phyloP scores from a whole-genome alignment of 2,888 invertebrate species.

The Eutolmus rufibarbis region DNA sequence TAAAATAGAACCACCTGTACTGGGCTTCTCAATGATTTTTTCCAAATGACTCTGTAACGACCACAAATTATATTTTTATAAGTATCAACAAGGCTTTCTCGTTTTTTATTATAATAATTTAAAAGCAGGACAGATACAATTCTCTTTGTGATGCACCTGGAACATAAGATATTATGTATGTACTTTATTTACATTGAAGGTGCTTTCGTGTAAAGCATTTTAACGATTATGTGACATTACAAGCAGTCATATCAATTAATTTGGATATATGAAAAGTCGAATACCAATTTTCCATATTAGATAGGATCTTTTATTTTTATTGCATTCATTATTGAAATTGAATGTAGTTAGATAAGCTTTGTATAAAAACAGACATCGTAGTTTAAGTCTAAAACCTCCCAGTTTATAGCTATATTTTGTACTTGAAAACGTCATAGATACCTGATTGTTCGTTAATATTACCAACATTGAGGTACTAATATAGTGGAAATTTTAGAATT shows the following conservation, averaged over 20 bases:
- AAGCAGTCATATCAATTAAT: background rate
- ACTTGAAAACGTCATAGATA: too few species aligned
- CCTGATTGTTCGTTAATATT: too few species aligned
- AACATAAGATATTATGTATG: background rate
- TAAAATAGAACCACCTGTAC: constrained; percentile 62
- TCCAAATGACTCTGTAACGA: constrained; percentile 79
- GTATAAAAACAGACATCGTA: too few species aligned
- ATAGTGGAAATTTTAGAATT: too few species aligned
- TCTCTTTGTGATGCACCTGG: background rate
- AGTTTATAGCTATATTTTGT: too few species aligned
- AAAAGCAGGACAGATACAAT: background rate
- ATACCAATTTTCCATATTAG: too few species aligned
- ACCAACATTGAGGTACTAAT: too few species aligned
- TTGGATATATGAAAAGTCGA: too few species aligned
- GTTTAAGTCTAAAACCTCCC: too few species aligned
- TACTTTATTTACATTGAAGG: background rate
- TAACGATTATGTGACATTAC: background rate
- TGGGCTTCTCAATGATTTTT: constrained; percentile 85
- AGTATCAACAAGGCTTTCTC: background rate
- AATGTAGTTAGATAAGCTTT: too few species aligned
- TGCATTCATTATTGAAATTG: too few species aligned
- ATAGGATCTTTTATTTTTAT: too few species aligned
- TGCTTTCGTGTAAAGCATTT: background rate
- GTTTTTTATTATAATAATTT: background rate
- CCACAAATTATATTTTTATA: background rate